A percentile compares a stretch with the other conserved stretches of the same genome.
phyloP scores from a whole-genome alignment of 2,888 invertebrate species.

The Andrena dorsata region DNA sequence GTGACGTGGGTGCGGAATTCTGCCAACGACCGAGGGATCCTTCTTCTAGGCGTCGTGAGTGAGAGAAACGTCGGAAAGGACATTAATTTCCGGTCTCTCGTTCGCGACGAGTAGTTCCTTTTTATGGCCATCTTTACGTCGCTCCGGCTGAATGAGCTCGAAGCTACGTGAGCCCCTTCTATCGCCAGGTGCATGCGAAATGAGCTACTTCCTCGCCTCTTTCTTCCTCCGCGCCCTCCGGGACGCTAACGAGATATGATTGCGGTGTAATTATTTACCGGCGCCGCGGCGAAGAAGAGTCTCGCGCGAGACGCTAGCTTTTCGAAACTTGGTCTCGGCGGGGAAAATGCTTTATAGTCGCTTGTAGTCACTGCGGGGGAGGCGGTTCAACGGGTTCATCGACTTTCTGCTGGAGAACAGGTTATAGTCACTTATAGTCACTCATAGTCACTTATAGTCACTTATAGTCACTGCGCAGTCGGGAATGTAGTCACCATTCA shows the following conservation, averaged over 20 bases:
- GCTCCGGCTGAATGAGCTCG: slow-evolving; percentile 58
- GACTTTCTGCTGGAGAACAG: background rate
- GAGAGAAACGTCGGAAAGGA: slow-evolving; percentile 57
- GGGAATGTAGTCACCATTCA: background rate
- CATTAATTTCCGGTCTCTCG: slow-evolving; percentile 70
- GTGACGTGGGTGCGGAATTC: slow-evolving; percentile 37
- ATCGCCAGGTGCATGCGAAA: slow-evolving; percentile 54
- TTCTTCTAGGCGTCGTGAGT: slow-evolving; percentile 10
- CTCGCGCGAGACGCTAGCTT: background rate
- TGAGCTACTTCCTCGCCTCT: slow-evolving; percentile 19
- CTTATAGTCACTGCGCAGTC: background rate
- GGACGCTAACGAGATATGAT: slow-evolving; percentile 44
- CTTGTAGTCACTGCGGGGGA: background rate
- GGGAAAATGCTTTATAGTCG: background rate
- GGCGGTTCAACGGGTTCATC: background rate
- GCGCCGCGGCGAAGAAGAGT: background rate
- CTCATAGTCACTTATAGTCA: background rate
- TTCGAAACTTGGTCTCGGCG: background rate
- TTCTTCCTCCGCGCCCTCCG: background rate
- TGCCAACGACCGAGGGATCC: background rate
- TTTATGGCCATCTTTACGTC: slow-evolving; percentile 65
- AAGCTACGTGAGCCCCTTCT: slow-evolving; percentile 63
- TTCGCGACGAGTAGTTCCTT: slow-evolving; percentile 58
- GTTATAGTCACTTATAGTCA: background rate
- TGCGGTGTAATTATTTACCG: slow-evolving; percentile 15